Percentiles rank a stretch among this genome's conserved stretches.
Conservation (phyloP, 2,888 invertebrate species). For the Heliconius sara region DNA sequence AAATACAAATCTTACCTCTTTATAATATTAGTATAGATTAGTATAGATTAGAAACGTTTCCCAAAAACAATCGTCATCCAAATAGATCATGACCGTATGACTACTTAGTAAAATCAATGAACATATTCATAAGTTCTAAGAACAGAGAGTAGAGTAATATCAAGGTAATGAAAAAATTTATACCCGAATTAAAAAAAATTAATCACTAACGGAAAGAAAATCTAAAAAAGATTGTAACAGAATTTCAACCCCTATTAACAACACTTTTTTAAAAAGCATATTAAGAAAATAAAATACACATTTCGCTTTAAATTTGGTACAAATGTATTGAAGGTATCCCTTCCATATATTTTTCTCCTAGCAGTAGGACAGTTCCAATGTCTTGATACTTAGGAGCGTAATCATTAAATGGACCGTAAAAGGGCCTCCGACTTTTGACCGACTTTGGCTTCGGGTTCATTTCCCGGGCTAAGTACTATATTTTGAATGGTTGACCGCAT, state of each 20-base stretch:
- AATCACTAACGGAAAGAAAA: too few species aligned
- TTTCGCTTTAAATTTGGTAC: neutral
- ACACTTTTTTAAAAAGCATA: neutral
- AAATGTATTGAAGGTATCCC: neutral
- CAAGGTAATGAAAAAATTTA: too few species aligned
- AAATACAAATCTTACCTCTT: too few species aligned
- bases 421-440: constrained; percentile 53
- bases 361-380: constrained; percentile 46
- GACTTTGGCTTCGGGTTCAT: constrained; percentile 44
- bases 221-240: too few species aligned
- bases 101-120: constrained; percentile 18
- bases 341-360: constrained; percentile 23
- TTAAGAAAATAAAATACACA: neutral
- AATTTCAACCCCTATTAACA: too few species aligned
- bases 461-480: constrained; percentile 30
- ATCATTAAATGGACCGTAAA: constrained; percentile 59
- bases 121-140: constrained; percentile 22
- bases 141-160: neutral
- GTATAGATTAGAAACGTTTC: too few species aligned
- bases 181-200: too few species aligned
- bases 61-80: constrained; percentile 13
- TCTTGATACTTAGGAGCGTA: constrained; percentile 53
- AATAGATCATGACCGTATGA: neutral
- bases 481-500: constrained; percentile 19
- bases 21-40: too few species aligned